A percentile compares a stretch with the other conserved stretches of the same genome.
phyloP scores from a whole-genome alignment of 2,113 vertebrate species.

The Pimephales promelas region DNA sequence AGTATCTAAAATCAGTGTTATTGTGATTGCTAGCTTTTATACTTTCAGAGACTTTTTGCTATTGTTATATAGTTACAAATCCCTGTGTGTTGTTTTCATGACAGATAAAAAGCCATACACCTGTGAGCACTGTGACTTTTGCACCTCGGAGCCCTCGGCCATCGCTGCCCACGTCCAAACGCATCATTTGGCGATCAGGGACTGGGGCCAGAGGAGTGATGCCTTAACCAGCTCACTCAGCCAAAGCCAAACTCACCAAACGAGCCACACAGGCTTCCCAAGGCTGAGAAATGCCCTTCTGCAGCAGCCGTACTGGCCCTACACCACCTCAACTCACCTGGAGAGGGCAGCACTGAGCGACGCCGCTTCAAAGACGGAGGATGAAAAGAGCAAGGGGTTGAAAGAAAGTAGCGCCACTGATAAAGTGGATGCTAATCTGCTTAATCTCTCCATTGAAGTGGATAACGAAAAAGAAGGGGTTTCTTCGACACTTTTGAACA shows the following conservation, averaged over 20 bases:
- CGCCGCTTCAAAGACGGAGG: slow-evolving; percentile 37
- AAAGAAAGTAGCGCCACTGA: slow-evolving; percentile 22
- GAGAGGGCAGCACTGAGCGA: slow-evolving; percentile 55
- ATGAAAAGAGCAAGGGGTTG: slow-evolving; percentile 57
- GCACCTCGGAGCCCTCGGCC: slow-evolving; percentile 67
- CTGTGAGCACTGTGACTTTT: slow-evolving; percentile 79
- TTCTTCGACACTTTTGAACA: slow-evolving; percentile 71
- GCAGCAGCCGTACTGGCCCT: slow-evolving; percentile 70
- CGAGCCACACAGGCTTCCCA: slow-evolving; percentile 71
- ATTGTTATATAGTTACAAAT: background rate
- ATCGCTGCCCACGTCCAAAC: slow-evolving; percentile 73
- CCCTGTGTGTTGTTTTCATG: slow-evolving; percentile 32
- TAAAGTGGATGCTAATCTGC: slow-evolving; percentile 59
- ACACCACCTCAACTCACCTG: slow-evolving; percentile 49
- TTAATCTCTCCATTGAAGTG: slow-evolving; percentile 66
- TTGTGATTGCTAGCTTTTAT: background rate
- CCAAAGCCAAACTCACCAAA: slow-evolving; percentile 71
- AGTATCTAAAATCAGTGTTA: background rate
- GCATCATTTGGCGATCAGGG: slow-evolving; percentile 62
- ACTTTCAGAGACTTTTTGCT: background rate
- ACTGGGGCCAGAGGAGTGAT: slow-evolving; percentile 44
- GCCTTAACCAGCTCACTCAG: slow-evolving; percentile 59
- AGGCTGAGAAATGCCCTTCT: slow-evolving; percentile 77
- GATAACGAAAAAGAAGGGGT: slow-evolving; percentile 38
- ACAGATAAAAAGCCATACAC: slow-evolving; percentile 81